Evolutionary conservation across 2,888 invertebrate genomes (phyloP).

Genomic region (Nymphalis urticae): DNA sequence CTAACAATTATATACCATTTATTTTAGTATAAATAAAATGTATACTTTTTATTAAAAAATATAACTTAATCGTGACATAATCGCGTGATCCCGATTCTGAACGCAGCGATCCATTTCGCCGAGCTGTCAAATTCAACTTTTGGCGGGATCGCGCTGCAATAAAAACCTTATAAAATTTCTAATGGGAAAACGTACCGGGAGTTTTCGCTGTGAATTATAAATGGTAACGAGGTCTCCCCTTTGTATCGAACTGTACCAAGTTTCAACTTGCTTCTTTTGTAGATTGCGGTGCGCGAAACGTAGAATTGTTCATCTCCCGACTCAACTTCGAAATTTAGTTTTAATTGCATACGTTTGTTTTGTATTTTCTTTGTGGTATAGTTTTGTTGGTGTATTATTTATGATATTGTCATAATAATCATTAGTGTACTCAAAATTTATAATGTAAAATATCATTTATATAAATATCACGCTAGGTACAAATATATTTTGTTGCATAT

Average conservation of each 20-base stretch:
- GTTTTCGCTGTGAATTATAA: slow-evolving; percentile 79
- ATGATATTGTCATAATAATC: not conserved
- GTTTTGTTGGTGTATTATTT: slow-evolving; percentile 28
- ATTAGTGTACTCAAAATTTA: not conserved
- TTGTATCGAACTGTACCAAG: slow-evolving; percentile 50
- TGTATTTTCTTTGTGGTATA: slow-evolving; percentile 33
- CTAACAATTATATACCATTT: too few species aligned
- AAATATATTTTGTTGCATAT: too few species aligned
- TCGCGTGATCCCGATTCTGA: slow-evolving; percentile 10
- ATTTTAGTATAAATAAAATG: too few species aligned
- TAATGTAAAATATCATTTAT: too few species aligned
- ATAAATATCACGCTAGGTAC: too few species aligned
- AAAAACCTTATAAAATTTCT: slow-evolving; percentile 15
- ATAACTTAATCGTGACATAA: not conserved
- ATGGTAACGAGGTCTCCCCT: slow-evolving; percentile 76
- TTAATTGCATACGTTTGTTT: slow-evolving; percentile 42
- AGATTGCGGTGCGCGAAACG: slow-evolving; percentile 64
- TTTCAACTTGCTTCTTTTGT: slow-evolving; percentile 75
- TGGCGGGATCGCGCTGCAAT: slow-evolving; percentile 14
- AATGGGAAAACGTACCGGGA: slow-evolving; percentile 72
- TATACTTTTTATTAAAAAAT: not conserved
- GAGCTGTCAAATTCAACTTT: slow-evolving; percentile 19
- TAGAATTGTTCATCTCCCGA: slow-evolving; percentile 64
- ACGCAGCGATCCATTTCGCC: slow-evolving; percentile 4
- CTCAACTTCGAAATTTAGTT: slow-evolving; percentile 47